Evolutionary conservation across 92 coral and sea anemone genomes (phyloP).

Genomic region (Chrysogorgia sp.): DNA sequence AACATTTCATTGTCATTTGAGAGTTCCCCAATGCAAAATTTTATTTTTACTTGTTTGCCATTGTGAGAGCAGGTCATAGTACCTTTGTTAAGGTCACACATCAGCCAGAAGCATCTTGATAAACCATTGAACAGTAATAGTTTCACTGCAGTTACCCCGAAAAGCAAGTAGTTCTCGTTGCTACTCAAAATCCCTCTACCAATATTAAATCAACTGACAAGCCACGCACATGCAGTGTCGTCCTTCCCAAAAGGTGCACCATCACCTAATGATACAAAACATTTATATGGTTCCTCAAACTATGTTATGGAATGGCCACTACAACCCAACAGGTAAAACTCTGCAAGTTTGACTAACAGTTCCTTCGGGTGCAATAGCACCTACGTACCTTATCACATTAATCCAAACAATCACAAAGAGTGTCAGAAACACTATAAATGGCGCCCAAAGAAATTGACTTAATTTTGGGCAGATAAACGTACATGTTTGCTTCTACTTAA

Average conservation of each 20-base stretch:
- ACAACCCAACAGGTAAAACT: conserved; percentile 39
- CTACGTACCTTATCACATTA: conserved; percentile 46
- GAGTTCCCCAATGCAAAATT: conserved; percentile 48
- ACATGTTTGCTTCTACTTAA: not conserved
- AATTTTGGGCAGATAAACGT: conserved; percentile 30
- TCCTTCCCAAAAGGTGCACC: conserved; percentile 57
- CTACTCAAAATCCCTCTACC: conserved; percentile 44
- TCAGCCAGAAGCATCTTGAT: conserved; percentile 37
- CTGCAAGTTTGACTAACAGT: conserved; percentile 20
- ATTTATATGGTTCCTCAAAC: conserved; percentile 43
- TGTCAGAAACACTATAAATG: conserved; percentile 16
- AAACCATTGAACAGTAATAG: conserved; percentile 41
- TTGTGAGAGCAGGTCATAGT: conserved; percentile 7
- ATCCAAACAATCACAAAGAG: conserved; percentile 31
- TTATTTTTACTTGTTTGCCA: conserved; percentile 36
- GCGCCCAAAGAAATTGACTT: conserved; percentile 35
- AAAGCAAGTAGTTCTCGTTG: conserved; percentile 35
- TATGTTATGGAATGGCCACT: too few species aligned
- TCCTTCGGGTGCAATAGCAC: conserved; percentile 37
- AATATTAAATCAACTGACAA: conserved; percentile 35
- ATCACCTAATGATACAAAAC: conserved; percentile 26
- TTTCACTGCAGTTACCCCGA: conserved; percentile 17
- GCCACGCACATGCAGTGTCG: conserved; percentile 45
- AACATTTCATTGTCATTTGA: conserved; percentile 61
- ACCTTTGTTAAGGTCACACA: conserved; percentile 15